phyloP scores from a whole-genome alignment of 2,113 vertebrate genomes.

The Toxotes jaculatrix region DNA sequence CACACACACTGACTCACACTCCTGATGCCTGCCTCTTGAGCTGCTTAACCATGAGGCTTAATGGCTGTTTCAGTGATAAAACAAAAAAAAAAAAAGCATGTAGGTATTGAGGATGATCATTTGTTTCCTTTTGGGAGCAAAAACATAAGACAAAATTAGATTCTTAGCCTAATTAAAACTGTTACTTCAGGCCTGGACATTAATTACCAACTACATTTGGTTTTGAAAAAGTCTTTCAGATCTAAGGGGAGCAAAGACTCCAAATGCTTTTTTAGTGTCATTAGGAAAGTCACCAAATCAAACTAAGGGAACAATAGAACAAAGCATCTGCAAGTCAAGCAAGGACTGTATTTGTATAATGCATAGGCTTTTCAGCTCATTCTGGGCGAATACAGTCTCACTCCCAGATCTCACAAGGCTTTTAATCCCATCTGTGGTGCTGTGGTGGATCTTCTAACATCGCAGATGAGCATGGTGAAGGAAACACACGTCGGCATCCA shows the following conservation, averaged over 20 bases:
- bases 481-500: constrained; percentile 31
- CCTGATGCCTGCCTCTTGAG: constrained; percentile 23
- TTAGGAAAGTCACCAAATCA: neutral
- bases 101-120: constrained; percentile 29
- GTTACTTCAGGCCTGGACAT: neutral
- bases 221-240: neutral
- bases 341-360: constrained; percentile 4
- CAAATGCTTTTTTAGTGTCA: neutral
- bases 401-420: constrained; percentile 22
- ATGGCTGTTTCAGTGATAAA: constrained; percentile 51
- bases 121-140: constrained; percentile 17
- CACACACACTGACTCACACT: constrained; percentile 38
- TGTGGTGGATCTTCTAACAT: constrained; percentile 44
- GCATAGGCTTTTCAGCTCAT: constrained; percentile 18
- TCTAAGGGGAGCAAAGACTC: neutral
- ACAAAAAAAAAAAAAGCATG: constrained; percentile 22
- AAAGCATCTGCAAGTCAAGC: constrained; percentile 9
- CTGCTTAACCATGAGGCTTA: constrained; percentile 58
- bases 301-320: constrained; percentile 1
- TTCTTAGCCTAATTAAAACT: neutral
- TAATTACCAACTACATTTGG: constrained; percentile 23
- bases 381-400: constrained; percentile 9
- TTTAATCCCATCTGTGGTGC: constrained; percentile 55
- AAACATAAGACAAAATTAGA: constrained; percentile 19
- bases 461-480: constrained; percentile 48